A percentile compares a stretch with the other conserved stretches of the same genome.
Conservation (phyloP, 1,140 invertebrate species). For the Thrips palmi region DNA sequence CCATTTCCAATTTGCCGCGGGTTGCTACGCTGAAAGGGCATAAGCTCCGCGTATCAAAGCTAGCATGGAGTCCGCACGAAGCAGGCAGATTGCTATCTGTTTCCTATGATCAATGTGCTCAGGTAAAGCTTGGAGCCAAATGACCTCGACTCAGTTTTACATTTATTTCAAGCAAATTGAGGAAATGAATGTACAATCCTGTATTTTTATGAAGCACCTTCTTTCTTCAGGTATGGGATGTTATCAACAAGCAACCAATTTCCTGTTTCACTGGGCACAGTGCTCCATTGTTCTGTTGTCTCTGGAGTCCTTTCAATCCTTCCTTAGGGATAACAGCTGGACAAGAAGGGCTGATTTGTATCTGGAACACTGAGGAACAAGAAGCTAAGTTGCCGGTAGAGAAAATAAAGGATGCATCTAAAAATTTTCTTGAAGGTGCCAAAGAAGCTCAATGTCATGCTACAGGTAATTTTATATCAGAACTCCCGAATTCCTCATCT, state of each 20-base stretch:
- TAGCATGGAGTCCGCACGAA: slow-evolving; percentile 54
- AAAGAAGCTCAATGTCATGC: too few relatives aligned
- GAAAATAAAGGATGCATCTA: slow-evolving; percentile 9
- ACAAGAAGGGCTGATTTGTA: slow-evolving; percentile 33
- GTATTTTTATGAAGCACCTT: too few relatives aligned
- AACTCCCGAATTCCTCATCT: too few relatives aligned
- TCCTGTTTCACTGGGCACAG: slow-evolving; percentile 32
- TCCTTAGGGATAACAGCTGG: slow-evolving; percentile 40
- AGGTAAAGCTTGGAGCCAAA: slow-evolving; percentile 34
- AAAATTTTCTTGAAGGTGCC: too few relatives aligned
- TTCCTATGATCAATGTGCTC: slow-evolving; percentile 43
- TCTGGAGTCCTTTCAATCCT: slow-evolving; percentile 43
- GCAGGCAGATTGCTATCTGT: slow-evolving; percentile 44
- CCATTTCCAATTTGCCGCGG: too few relatives aligned
- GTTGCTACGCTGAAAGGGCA: slow-evolving; percentile 38
- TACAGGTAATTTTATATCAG: too few relatives aligned
- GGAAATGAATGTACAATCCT: slow-evolving; percentile 15
- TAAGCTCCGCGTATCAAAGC: slow-evolving; percentile 30
- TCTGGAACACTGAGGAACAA: slow-evolving; percentile 34
- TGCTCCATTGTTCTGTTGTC: slow-evolving; percentile 29
- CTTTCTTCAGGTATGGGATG: slow-evolving; percentile 46
- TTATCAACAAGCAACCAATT: slow-evolving; percentile 30
- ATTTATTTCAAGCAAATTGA: not conserved
- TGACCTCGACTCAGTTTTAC: too few relatives aligned
- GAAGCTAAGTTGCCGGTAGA: slow-evolving; percentile 12